phyloP scores from a whole-genome alignment of 2,888 invertebrate genomes.

The Eupithecia insigniata region DNA sequence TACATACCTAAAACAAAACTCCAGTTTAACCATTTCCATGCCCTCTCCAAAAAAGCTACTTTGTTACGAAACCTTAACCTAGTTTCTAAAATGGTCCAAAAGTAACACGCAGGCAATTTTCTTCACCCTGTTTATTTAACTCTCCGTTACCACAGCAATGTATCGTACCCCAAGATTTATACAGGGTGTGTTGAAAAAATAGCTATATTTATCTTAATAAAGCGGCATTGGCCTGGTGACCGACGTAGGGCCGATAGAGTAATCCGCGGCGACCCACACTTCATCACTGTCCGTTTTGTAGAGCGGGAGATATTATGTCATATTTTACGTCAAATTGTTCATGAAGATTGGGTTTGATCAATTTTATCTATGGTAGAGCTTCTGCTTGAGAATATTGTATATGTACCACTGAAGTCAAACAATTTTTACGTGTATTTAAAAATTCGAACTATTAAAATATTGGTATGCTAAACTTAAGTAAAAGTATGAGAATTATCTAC shows the following conservation, averaged over 20 bases:
- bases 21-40: background rate
- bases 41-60: background rate
- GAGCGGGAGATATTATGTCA: conserved; percentile 23
- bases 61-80: background rate
- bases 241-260: conserved; percentile 62
- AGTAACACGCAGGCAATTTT: conserved; percentile 22
- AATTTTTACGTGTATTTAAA: no score
- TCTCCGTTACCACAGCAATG: conserved; percentile 33
- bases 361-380: background rate
- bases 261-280: conserved; percentile 68
- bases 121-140: conserved; percentile 31
- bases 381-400: no score
- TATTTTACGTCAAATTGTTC: conserved; percentile 7
- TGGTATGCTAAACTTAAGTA: no score
- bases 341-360: background rate
- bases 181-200: conserved; percentile 51
- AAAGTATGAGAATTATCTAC: no score
- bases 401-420: no score
- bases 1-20: no score
- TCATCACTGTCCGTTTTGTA: conserved; percentile 70
- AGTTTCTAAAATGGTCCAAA: background rate
- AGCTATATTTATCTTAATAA: conserved; percentile 67
- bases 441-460: no score
- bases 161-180: conserved; percentile 42
- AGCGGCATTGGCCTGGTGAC: conserved; percentile 59